Conservation (phyloP, 2,113 vertebrate genomes). For the Pseudopodoces humilis region DNA sequence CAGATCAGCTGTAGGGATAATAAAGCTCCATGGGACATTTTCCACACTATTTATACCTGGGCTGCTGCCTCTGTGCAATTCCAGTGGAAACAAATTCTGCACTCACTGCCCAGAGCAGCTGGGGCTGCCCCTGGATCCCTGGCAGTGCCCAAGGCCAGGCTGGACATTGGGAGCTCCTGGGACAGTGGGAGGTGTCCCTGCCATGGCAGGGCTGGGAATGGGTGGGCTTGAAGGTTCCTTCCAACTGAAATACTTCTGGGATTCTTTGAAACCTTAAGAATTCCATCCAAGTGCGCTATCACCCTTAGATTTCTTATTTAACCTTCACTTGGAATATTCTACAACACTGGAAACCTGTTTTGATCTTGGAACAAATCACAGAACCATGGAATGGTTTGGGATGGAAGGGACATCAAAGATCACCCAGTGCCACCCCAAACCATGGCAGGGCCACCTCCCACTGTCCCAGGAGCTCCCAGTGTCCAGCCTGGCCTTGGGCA, state of each 20-base stretch:
- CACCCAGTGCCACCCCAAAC: background rate
- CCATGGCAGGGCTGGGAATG: background rate
- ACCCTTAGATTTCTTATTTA: background rate
- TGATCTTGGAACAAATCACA: background rate
- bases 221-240: accelerated
- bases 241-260: background rate
- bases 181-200: background rate
- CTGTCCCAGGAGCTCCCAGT: background rate
- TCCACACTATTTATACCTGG: background rate
- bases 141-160: background rate
- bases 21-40: background rate
- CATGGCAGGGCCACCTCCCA: background rate
- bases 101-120: background rate
- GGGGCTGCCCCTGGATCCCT: background rate
- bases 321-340: background rate
- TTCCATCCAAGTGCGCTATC: background rate
- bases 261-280: background rate
- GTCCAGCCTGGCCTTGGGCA: background rate
- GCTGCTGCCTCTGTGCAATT: background rate
- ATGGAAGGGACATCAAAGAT: background rate
- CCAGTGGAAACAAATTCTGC: background rate
- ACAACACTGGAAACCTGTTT: background rate
- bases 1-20: background rate
- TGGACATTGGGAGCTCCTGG: background rate
- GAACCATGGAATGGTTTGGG: background rate